Percentiles rank a stretch among this genome's conserved stretches.
Conservation (phyloP, 2,888 invertebrate species). For the Luperina testacea region DNA sequence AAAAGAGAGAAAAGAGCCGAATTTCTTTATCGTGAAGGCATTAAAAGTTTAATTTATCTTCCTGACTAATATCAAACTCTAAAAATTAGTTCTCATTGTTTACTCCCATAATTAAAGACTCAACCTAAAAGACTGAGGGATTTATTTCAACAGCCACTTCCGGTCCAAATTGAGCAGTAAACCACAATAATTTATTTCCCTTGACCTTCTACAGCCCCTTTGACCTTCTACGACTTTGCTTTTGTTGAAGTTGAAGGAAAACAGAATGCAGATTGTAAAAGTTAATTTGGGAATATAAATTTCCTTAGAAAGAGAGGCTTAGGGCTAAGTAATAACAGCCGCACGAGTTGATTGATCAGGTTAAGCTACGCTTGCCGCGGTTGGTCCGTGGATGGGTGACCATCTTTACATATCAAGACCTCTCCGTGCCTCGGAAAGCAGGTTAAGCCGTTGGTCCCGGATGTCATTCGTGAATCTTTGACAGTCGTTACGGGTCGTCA, state of each 20-base stretch:
- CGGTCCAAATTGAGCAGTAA: conserved; percentile 35
- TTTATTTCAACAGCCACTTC: conserved; percentile 26
- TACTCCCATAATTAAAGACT: conserved; percentile 17
- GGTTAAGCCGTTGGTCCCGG: too few relatives aligned
- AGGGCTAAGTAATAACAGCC: too few relatives aligned
- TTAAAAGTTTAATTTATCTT: neutral
- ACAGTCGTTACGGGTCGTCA: too few relatives aligned
- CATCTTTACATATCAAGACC: too few relatives aligned
- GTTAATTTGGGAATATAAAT: conserved; percentile 1
- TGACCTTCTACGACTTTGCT: neutral
- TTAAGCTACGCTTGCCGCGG: too few relatives aligned
- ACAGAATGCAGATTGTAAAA: conserved; percentile 4
- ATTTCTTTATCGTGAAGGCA: too few relatives aligned
- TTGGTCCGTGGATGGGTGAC: too few relatives aligned
- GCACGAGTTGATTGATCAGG: too few relatives aligned
- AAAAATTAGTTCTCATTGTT: conserved; percentile 13
- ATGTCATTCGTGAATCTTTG: too few relatives aligned
- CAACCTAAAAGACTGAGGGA: conserved; percentile 9
- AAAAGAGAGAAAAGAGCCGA: too few relatives aligned
- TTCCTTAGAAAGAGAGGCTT: neutral
- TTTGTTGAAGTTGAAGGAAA: conserved; percentile 21
- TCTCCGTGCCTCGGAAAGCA: too few relatives aligned
- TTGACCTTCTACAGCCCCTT: conserved; percentile 9
- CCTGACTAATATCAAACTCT: neutral
- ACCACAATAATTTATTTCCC: conserved; percentile 30